phyloP scores from a whole-genome alignment of 2,113 vertebrate species.

The Istiophorus platypterus region DNA sequence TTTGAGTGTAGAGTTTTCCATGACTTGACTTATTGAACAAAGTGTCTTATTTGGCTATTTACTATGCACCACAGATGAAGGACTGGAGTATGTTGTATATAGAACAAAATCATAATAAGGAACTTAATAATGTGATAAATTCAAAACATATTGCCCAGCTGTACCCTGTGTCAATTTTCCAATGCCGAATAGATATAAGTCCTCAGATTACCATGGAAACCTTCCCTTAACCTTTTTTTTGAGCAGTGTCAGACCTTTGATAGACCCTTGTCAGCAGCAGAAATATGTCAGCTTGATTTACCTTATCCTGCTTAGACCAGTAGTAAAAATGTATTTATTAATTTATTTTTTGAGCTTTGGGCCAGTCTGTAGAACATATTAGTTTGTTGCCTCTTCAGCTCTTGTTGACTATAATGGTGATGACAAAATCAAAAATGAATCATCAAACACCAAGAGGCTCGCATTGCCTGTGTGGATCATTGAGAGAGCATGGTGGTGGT shows the following conservation, averaged over 20 bases:
- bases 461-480: constrained; percentile 7
- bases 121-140: neutral
- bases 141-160: neutral
- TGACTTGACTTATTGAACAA: neutral
- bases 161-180: neutral
- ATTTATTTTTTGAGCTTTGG: neutral
- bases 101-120: no score
- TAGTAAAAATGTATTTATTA: neutral
- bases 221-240: neutral
- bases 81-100: neutral
- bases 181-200: no score
- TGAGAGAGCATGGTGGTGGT: neutral
- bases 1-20: no score
- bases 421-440: constrained; percentile 19
- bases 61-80: neutral
- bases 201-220: neutral
- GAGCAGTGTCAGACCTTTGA: neutral
- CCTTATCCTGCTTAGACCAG: neutral
- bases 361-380: neutral
- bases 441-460: neutral
- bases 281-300: constrained; percentile 1
- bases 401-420: neutral
- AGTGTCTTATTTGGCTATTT: neutral
- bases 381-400: neutral
- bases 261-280: neutral